Percentiles rank a stretch among this genome's conserved stretches.
Evolutionary conservation across 2,888 invertebrate species (phyloP).

Genomic region (Trachelus iudaicus): DNA sequence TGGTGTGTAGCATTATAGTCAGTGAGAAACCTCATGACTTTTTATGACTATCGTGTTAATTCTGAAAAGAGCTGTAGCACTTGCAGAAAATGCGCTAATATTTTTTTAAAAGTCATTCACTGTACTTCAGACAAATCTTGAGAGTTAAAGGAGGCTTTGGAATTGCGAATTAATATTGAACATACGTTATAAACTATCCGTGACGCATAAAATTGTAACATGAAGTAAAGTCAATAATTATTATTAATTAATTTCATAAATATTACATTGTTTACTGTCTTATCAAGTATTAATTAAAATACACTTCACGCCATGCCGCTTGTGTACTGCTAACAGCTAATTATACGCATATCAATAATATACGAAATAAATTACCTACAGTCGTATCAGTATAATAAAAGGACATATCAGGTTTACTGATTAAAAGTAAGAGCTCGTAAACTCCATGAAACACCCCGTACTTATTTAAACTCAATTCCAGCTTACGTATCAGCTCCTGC

Average conservation of each 20-base stretch:
- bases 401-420: neutral
- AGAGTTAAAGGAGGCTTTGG: neutral
- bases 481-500: neutral
- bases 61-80: neutral
- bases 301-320: neutral
- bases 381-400: neutral
- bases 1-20: neutral
- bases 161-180: neutral
- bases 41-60: neutral
- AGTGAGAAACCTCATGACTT: neutral
- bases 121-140: neutral
- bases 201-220: neutral
- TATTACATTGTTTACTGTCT: neutral
- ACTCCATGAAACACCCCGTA: neutral
- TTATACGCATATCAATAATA: neutral
- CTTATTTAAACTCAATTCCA: neutral
- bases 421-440: neutral
- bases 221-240: neutral
- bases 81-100: neutral
- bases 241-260: neutral
- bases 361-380: neutral
- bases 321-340: neutral
- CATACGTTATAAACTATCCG: neutral
- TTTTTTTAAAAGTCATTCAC: neutral
- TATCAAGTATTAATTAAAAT: neutral